Conservation (phyloP, 2,888 invertebrate species). For the Melikaiella ostensackeni region DNA sequence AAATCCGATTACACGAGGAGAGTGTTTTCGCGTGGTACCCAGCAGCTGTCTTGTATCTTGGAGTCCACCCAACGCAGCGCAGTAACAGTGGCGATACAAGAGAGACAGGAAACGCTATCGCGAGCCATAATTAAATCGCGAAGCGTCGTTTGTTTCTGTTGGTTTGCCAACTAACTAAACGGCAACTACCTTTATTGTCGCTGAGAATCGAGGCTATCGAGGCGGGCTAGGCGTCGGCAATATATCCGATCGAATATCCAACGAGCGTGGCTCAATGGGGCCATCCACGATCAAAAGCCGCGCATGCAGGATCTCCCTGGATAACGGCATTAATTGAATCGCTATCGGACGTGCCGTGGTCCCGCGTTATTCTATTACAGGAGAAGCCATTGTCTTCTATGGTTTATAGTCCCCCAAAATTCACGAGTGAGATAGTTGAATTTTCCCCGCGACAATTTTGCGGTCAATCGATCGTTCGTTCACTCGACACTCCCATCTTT, state of each 20-base stretch:
- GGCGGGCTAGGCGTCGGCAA: constrained; percentile 59
- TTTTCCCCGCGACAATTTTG: constrained; percentile 54
- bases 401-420: constrained; percentile 69
- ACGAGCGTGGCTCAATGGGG: constrained; percentile 62
- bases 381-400: constrained; percentile 72
- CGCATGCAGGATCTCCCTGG: constrained; percentile 66
- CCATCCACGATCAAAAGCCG: constrained; percentile 67
- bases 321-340: constrained; percentile 75
- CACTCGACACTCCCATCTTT: constrained; percentile 13
- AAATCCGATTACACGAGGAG: neutral
- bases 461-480: constrained; percentile 49
- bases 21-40: neutral
- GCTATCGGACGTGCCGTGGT: constrained; percentile 71
- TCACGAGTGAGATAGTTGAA: constrained; percentile 53
- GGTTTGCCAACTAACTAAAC: constrained; percentile 38
- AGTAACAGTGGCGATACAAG: too few species aligned
- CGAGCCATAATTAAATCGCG: constrained; percentile 33
- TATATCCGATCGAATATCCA: constrained; percentile 70
- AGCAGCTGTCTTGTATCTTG: constrained; percentile 1
- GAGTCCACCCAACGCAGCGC: neutral
- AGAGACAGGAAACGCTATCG: neutral
- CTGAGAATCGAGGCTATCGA: constrained; percentile 29
- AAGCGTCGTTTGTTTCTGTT: constrained; percentile 21
- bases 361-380: constrained; percentile 74
- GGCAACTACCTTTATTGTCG: constrained; percentile 38